phyloP scores from a whole-genome alignment of 2,113 vertebrate genomes.

The Gallinago jamesoni region DNA sequence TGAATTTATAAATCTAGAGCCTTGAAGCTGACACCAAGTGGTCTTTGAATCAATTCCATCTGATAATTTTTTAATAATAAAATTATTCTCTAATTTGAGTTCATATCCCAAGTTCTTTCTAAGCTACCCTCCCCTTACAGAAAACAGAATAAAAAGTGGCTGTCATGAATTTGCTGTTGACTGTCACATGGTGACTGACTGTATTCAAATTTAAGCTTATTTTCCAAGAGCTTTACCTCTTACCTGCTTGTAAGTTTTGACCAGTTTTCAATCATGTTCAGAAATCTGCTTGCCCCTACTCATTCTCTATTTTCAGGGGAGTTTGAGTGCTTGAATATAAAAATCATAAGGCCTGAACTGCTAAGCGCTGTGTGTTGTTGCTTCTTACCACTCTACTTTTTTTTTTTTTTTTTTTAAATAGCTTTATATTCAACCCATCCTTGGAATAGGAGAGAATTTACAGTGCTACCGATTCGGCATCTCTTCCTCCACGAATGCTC shows the following conservation, averaged over 20 bases:
- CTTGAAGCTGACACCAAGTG: not conserved
- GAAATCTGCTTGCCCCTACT: not conserved
- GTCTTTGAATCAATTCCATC: not conserved
- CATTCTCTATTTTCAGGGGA: not conserved
- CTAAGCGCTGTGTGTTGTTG: not conserved
- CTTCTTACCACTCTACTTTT: not conserved
- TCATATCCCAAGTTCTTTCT: not conserved
- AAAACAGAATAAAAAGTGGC: not conserved
- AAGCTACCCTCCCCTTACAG: not conserved
- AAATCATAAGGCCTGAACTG: not conserved
- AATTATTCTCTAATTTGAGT: not conserved
- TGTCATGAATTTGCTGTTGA: not conserved
- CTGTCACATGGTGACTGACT: not conserved
- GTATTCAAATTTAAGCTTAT: not conserved
- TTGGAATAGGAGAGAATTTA: conserved; percentile 79
- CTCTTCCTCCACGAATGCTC: conserved; percentile 84
- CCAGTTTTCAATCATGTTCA: not conserved
- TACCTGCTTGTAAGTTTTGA: not conserved
- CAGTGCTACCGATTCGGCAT: conserved; percentile 93
- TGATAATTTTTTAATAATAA: not conserved
- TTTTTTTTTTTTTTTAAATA: conserved; percentile 45
- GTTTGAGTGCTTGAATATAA: not conserved
- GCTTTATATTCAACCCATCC: conserved; percentile 93
- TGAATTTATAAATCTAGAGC: conserved; percentile 4
- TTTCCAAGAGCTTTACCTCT: not conserved